These are phyloP conservation scores for Ips typographus DNA, from an alignment of 1,140 invertebrate species.

Conservation along the genomic window DNA sequence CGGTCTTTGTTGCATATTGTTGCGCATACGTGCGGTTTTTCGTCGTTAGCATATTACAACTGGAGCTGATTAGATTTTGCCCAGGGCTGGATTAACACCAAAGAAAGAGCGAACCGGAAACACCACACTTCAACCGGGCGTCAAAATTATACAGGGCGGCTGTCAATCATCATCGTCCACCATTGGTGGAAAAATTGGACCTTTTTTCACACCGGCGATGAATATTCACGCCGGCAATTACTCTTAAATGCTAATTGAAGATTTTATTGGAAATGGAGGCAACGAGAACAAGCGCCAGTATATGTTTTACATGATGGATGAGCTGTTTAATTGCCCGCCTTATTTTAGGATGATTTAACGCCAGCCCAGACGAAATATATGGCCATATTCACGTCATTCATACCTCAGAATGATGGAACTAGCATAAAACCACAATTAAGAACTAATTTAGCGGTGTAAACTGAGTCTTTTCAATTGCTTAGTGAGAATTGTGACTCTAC, in stretches of 20 bases:
- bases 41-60: slow-evolving; percentile 7
- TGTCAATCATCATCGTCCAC: background rate
- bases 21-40: slow-evolving; percentile 12
- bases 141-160: background rate
- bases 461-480: no score
- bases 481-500: no score
- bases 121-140: background rate
- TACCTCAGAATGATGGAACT: no score
- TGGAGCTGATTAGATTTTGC: slow-evolving; percentile 2
- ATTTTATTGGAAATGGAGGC: background rate
- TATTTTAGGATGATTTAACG: background rate
- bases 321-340: background rate
- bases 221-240: background rate
- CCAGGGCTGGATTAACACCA: background rate
- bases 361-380: background rate
- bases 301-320: background rate
- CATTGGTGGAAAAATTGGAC: background rate
- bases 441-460: no score
- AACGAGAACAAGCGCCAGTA: background rate
- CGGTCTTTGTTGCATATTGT: slow-evolving; percentile 8
- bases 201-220: background rate
- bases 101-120: background rate
- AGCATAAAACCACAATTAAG: no score
- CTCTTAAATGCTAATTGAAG: slow-evolving; percentile 5
- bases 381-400: no score